phyloP scores from a whole-genome alignment of 2,113 vertebrate species.

The Lophius piscatorius region DNA sequence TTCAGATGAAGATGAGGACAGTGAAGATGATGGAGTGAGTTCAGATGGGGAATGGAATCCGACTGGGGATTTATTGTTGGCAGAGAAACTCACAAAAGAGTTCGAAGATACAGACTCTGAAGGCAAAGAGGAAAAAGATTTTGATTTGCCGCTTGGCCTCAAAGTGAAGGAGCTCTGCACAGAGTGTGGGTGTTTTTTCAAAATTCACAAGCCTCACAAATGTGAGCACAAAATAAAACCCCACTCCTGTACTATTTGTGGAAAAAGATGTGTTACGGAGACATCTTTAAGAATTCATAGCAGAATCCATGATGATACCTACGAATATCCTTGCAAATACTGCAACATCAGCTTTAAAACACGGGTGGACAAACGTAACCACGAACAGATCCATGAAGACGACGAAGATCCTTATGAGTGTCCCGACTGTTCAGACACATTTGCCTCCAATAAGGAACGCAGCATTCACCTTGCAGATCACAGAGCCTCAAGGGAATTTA shows the following conservation, averaged over 20 bases:
- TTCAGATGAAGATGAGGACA: slow-evolving; percentile 18
- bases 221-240: slow-evolving; percentile 48
- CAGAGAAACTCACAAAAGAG: slow-evolving; percentile 6
- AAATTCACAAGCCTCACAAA: slow-evolving; percentile 21
- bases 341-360: slow-evolving; percentile 31
- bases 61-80: background rate
- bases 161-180: slow-evolving; percentile 44
- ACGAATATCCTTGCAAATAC: slow-evolving; percentile 41
- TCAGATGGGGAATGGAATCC: slow-evolving; percentile 39
- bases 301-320: slow-evolving; percentile 36
- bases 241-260: slow-evolving; percentile 39
- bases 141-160: no score
- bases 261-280: slow-evolving; percentile 29
- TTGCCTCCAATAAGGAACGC: slow-evolving; percentile 16
- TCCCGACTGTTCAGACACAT: slow-evolving; percentile 28
- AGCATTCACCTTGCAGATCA: slow-evolving; percentile 20
- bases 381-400: slow-evolving; percentile 30
- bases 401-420: slow-evolving; percentile 32
- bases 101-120: slow-evolving; percentile 14
- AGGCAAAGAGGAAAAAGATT: no score
- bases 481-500: background rate
- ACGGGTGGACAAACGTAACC: slow-evolving; percentile 36
- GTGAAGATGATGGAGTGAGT: background rate
- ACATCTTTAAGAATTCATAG: slow-evolving; percentile 13
- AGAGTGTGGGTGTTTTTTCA: slow-evolving; percentile 46